phyloP scores from a whole-genome alignment of 2,797 vertebrate genomes.

The Heteromormyrus szaboi region DNA sequence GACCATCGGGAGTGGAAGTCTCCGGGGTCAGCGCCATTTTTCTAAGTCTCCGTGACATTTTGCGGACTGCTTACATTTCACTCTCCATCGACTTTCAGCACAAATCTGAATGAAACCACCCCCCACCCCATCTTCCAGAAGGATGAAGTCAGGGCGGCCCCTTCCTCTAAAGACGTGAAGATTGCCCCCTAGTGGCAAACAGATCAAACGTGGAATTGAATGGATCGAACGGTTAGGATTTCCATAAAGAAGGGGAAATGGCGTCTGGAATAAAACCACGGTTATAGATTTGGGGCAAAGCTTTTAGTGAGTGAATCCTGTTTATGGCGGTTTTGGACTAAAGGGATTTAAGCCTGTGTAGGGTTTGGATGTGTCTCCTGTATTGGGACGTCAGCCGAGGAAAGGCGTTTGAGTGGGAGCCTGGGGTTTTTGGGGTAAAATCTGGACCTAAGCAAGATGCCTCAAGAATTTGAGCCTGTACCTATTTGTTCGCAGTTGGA shows the following conservation, averaged over 20 bases:
- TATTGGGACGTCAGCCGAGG: background rate
- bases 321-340: background rate
- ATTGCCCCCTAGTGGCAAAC: background rate
- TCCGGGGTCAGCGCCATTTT: background rate
- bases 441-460: background rate
- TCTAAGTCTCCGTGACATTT: background rate
- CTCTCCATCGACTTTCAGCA: background rate
- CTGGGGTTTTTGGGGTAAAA: background rate
- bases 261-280: background rate
- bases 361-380: background rate
- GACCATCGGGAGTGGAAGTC: background rate
- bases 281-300: background rate
- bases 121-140: background rate
- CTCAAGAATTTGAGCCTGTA: background rate
- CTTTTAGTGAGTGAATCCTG: background rate
- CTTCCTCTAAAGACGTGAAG: background rate
- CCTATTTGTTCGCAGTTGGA: background rate
- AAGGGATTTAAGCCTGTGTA: background rate
- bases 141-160: background rate
- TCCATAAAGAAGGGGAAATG: background rate
- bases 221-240: background rate
- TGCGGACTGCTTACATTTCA: conserved; percentile 1
- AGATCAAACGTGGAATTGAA: background rate
- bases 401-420: background rate
- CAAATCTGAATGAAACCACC: background rate